These are phyloP conservation scores for Eira barbara DNA, from an alignment of 2,113 vertebrate genomes.

Conservation along the genomic window DNA sequence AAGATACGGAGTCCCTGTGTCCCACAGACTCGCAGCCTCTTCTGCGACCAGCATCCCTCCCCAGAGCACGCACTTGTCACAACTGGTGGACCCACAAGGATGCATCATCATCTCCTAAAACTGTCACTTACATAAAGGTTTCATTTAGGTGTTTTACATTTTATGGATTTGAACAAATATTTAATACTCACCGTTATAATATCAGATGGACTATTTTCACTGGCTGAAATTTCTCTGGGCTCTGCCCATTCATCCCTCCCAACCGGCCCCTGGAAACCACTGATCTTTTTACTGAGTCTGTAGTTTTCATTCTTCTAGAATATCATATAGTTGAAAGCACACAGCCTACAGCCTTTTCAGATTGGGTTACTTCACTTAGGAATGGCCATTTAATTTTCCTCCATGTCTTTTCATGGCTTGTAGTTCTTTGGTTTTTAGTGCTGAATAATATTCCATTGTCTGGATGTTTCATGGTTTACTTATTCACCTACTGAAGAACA, in stretches of 20 bases:
- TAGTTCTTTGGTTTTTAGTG: not conserved
- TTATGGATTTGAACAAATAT: not conserved
- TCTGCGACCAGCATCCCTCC: not conserved
- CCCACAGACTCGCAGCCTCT: not conserved
- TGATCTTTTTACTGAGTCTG: not conserved
- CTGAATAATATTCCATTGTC: not conserved
- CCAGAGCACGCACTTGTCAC: not conserved
- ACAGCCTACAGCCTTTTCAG: not conserved
- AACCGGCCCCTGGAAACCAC: too few species aligned
- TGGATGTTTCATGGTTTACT: not conserved
- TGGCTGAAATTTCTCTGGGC: not conserved
- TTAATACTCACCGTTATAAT: not conserved
- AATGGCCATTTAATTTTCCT: not conserved
- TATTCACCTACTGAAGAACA: too few species aligned
- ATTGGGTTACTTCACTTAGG: not conserved
- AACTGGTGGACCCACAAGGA: not conserved
- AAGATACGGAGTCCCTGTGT: not conserved
- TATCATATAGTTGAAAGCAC: not conserved
- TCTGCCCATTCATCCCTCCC: not conserved
- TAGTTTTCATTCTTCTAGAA: too few species aligned
- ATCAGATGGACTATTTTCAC: not conserved
- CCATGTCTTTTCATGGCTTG: not conserved
- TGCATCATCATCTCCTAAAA: not conserved
- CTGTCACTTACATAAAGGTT: accelerated
- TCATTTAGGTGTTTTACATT: not conserved